Conservation (phyloP, 2,113 vertebrate species). For the Mesembrinibis cayennensis region DNA sequence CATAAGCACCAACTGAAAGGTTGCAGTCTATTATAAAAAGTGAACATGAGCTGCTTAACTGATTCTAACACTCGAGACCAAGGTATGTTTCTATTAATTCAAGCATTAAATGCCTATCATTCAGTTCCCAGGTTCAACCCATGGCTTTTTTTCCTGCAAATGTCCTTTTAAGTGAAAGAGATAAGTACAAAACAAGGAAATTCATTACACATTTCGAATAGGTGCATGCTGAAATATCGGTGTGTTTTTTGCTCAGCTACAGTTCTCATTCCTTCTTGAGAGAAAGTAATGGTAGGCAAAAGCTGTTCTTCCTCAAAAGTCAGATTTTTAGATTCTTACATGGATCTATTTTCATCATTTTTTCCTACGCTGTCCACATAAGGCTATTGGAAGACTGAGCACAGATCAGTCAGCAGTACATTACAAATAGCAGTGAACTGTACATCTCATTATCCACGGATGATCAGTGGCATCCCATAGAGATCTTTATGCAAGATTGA, state of each 20-base stretch:
- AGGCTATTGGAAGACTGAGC: not conserved
- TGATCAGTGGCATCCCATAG: not conserved
- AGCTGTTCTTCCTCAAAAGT: not conserved
- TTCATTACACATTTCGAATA: not conserved
- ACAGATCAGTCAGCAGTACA: not conserved
- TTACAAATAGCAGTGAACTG: not conserved
- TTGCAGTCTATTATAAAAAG: not conserved
- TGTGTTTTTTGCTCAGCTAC: not conserved
- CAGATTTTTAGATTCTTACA: not conserved
- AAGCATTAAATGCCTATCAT: not conserved
- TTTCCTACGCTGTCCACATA: not conserved
- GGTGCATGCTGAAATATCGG: not conserved
- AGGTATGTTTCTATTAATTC: not conserved
- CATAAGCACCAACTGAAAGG: not conserved
- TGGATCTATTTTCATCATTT: not conserved
- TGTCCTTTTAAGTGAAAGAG: not conserved
- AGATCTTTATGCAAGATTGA: not conserved
- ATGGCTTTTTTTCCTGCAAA: not conserved
- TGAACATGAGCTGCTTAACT: not conserved
- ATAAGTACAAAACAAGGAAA: not conserved
- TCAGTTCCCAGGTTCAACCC: not conserved
- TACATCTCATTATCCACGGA: not conserved
- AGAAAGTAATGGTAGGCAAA: not conserved
- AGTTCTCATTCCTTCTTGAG: not conserved
- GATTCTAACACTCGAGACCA: not conserved